Base-by-base conservation (phyloP, 2,888 invertebrate genomes). In the Tenthredo scrophulariae region DNA sequence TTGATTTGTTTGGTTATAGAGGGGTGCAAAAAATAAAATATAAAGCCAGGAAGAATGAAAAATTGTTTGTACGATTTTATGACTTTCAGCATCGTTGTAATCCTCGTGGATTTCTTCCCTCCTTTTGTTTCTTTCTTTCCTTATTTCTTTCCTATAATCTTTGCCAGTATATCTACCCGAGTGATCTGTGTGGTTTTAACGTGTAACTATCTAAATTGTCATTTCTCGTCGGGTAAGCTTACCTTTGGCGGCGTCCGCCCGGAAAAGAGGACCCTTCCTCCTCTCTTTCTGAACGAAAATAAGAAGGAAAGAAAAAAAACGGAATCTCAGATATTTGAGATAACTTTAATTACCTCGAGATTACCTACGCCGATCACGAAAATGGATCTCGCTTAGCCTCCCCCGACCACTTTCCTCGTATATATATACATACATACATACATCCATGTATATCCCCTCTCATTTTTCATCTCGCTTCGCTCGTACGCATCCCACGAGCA, bases 131-230 rank as follows among this genome's bases (percentile, higher is more conserved):
- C n/a, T 15, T 29, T 43, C n/a, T 22, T 46, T 9, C 40, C 15
- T 18, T 70, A 62, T 46, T 46, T 43, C 9, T 67, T 43, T 29
- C 46, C 62, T 13, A 29, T 83, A 46, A 46, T 83, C 50, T 83
- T 70, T 46, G 67, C 67, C 67, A 83, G 43, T 46, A 80, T 80
- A 67, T 83, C 83, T 83, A 43, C 6, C 83, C 83, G 70, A 46
- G 46, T 70, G 83, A 83, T 80, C 80, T 80, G 54, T 80, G 54
- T 80, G 40, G 80, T 80, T 80, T 80, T 37, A 80, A 80, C 80
- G 80, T 80, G 62, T 62, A 80, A 80, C 80, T 80, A 80, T 80
- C 80, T 62, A 80, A 80, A 80, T 80, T 62, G 80, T 80, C 80
- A 62, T 80, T 80, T 80, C 80, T 62, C 54, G 43, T 75, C 26